Evolutionary conservation across 2,888 invertebrate genomes (phyloP).

Genomic region (Nomada ferruginata): DNA sequence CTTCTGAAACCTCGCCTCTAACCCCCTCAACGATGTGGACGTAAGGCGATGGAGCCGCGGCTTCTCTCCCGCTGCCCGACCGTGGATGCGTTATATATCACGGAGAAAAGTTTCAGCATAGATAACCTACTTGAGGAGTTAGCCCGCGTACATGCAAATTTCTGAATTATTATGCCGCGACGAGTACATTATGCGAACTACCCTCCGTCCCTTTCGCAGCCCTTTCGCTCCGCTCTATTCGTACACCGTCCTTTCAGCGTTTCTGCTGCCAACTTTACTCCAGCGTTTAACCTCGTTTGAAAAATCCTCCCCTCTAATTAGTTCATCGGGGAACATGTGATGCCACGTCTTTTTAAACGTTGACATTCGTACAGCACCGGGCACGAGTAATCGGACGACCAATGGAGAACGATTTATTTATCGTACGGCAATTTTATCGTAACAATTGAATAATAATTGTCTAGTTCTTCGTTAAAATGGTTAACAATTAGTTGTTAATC

Average conservation of each 20-base stretch:
- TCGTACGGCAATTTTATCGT: no score
- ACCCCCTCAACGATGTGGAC: constrained; percentile 60
- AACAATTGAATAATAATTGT: no score
- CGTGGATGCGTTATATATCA: constrained; percentile 79
- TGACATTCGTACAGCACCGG: no score
- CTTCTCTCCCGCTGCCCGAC: constrained; percentile 56
- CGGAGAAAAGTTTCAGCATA: constrained; percentile 82
- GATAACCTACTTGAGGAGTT: constrained; percentile 85
- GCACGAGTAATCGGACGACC: no score
- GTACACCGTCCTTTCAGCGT: neutral
- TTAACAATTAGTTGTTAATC: no score
- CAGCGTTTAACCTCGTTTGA: constrained; percentile 42
- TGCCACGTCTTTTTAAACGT: no score
- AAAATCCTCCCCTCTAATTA: constrained; percentile 54
- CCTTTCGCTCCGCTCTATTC: neutral
- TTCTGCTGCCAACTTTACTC: constrained; percentile 58
- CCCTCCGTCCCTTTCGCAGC: constrained; percentile 37
- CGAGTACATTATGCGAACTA: constrained; percentile 76
- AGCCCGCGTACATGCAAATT: constrained; percentile 84
- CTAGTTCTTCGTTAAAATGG: no score
- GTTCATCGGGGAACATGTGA: constrained; percentile 13
- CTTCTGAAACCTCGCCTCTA: constrained; percentile 43
- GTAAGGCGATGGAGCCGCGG: constrained; percentile 68
- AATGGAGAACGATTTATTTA: no score
- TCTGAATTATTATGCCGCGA: constrained; percentile 83